Evolutionary conservation across 2,888 invertebrate genomes (phyloP).

Genomic region (Malthinus flaveolus): DNA sequence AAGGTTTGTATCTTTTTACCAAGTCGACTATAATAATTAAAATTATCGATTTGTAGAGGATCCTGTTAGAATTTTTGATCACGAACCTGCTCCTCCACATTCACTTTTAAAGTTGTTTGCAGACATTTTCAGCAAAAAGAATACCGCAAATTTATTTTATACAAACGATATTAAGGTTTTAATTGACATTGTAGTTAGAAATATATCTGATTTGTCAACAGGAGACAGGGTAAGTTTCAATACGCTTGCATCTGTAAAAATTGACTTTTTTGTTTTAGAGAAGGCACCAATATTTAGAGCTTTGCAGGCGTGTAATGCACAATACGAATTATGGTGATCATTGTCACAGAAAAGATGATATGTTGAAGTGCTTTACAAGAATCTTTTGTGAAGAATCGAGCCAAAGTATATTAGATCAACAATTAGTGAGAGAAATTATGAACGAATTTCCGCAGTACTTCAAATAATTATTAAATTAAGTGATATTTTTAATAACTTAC

Average conservation of each 20-base stretch:
- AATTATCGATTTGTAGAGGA: constrained; percentile 66
- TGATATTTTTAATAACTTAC: not conserved
- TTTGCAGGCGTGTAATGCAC: constrained; percentile 78
- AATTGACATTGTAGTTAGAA: constrained; percentile 89
- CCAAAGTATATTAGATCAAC: constrained; percentile 74
- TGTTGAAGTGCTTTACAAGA: constrained; percentile 81
- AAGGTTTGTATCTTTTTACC: constrained; percentile 64
- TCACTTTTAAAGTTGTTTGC: constrained; percentile 86
- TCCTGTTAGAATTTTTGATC: constrained; percentile 83
- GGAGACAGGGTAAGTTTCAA: constrained; percentile 72
- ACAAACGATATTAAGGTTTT: constrained; percentile 94
- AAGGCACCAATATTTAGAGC: constrained; percentile 75
- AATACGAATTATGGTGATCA: constrained; percentile 82
- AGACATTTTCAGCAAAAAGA: constrained; percentile 79
- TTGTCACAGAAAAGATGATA: constrained; percentile 77
- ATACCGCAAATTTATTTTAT: constrained; percentile 87
- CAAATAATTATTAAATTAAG: constrained; percentile 50
- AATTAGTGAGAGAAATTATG: constrained; percentile 77
- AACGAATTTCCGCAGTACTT: constrained; percentile 83
- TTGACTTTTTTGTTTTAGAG: constrained; percentile 56
- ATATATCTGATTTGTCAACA: constrained; percentile 85
- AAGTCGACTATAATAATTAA: constrained; percentile 9
- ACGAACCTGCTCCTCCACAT: constrained; percentile 78
- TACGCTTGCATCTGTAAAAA: too few species aligned
- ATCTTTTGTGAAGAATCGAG: constrained; percentile 84